Evolutionary conservation across 2,888 invertebrate species (phyloP).

Genomic region (Pocota personata): DNA sequence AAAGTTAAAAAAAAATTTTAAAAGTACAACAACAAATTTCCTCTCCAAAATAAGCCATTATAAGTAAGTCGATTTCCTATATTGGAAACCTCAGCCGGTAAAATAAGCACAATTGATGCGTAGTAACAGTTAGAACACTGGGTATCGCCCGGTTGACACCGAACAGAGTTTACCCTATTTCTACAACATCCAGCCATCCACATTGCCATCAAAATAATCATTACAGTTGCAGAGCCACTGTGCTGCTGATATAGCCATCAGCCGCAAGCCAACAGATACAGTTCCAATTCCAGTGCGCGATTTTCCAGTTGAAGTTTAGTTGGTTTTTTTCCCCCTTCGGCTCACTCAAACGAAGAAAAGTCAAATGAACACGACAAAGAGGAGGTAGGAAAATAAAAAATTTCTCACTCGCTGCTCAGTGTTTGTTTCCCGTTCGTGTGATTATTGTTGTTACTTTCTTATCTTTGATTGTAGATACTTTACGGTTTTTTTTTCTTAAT

Average conservation of each 20-base stretch:
- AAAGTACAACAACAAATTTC: no score
- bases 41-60: no score
- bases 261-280: conserved; percentile 64
- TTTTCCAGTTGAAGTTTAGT: conserved; percentile 31
- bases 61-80: no score
- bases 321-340: neutral
- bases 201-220: neutral
- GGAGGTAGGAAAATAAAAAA: conserved; percentile 49
- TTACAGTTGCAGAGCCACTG: conserved; percentile 19
- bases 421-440: conserved; percentile 62
- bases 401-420: conserved; percentile 59
- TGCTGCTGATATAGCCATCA: neutral
- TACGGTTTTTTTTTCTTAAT: conserved; percentile 64
- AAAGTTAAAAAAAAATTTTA: no score
- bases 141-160: no score
- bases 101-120: no score
- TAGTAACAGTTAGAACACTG: no score
- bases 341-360: conserved; percentile 45
- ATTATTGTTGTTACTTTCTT: conserved; percentile 67
- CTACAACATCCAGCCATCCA: no score
- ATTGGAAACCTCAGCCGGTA: no score
- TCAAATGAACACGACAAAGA: conserved; percentile 47
- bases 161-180: no score
- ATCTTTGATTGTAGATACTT: conserved; percentile 40
- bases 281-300: conserved; percentile 29